Base-by-base conservation (phyloP, 1,140 invertebrate genomes). In the Euwallacea similis region DNA sequence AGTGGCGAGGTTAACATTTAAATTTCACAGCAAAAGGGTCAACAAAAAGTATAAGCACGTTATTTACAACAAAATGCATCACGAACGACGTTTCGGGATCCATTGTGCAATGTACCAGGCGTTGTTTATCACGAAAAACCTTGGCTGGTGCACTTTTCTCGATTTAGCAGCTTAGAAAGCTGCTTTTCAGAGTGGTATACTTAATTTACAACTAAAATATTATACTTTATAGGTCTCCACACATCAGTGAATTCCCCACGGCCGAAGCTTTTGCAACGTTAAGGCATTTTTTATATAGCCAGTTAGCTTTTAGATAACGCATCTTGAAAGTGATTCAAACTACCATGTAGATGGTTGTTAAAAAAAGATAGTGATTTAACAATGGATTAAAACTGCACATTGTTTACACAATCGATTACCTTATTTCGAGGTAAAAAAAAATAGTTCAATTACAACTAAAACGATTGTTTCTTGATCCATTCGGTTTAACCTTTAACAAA, bases 121-220 rank as follows among this genome's bases (percentile, higher is more conserved):
- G 60, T 63, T 15, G 60, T 47, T 46, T 21, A 42, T 63, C 60
- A 63, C 60, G 60, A 63, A 63, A 63, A 63, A 46, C 60, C 60
- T 63, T 63, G 60, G 60, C 21, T 42, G 15, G 8, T 63, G 43
- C 16, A 63, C 42, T 46, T 63, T 59, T 59, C 33, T 63, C n/a
- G 42, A 42, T 15, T 15, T 42, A 63, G 43, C n/a, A 42, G 42
- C 13, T 63, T 43, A 63, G 60, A 63, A 63, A 63, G 60, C 21
- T 50, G 13, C 46, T 50, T 50, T 50, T 60, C 13, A 13, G n/a
- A n/a, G n/a, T 13, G 50, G 16, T n/a, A 53, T 16, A 53, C 16
- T 53, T 53, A 16, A 16, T n/a, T 53, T 10, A 53, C n/a, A 53
- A 53, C 21, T 33, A 53, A 53, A 7, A n/a, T 53, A 33, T 33